Evolutionary conservation across 2,797 vertebrate genomes (phyloP).

Genomic region (Tenualosa ilisha): DNA sequence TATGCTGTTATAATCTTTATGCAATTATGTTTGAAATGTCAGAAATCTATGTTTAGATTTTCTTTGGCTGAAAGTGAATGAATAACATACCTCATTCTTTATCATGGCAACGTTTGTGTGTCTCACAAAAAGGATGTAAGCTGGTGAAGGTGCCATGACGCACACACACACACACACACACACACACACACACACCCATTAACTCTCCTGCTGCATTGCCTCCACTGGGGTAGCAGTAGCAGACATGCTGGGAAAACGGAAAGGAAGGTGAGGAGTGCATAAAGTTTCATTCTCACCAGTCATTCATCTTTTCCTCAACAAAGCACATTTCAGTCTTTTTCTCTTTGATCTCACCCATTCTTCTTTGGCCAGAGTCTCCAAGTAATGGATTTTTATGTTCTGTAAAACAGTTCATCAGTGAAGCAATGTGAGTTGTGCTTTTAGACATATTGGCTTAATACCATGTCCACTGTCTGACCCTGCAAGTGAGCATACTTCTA

Average conservation of each 20-base stretch:
- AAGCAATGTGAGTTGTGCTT: background rate
- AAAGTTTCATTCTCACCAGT: constrained; percentile 65
- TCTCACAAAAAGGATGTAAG: constrained; percentile 36
- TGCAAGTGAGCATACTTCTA: background rate
- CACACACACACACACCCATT: constrained; percentile 61
- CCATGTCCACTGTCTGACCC: background rate
- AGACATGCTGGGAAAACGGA: constrained; percentile 12
- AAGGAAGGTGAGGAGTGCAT: constrained; percentile 37
- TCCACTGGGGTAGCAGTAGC: constrained; percentile 26
- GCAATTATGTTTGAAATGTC: constrained; percentile 23
- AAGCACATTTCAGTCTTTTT: constrained; percentile 9
- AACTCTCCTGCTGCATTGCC: constrained; percentile 55
- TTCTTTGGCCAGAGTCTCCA: background rate
- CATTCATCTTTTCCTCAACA: constrained; percentile 41
- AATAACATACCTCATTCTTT: background rate
- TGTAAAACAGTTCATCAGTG: constrained; percentile 8
- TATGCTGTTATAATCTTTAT: constrained; percentile 2
- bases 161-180: constrained; percentile 52
- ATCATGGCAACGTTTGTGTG: constrained; percentile 40
- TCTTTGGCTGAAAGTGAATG: background rate
- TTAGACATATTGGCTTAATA: background rate
- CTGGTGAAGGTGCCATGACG: constrained; percentile 44
- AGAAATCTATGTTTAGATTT: constrained; percentile 14
- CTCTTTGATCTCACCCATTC: background rate
- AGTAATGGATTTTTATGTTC: background rate